Evolutionary conservation across 1,140 invertebrate species (phyloP), one percentile per base, ranked within the genome.

Genomic region (Hycleus phaleratus): DNA sequence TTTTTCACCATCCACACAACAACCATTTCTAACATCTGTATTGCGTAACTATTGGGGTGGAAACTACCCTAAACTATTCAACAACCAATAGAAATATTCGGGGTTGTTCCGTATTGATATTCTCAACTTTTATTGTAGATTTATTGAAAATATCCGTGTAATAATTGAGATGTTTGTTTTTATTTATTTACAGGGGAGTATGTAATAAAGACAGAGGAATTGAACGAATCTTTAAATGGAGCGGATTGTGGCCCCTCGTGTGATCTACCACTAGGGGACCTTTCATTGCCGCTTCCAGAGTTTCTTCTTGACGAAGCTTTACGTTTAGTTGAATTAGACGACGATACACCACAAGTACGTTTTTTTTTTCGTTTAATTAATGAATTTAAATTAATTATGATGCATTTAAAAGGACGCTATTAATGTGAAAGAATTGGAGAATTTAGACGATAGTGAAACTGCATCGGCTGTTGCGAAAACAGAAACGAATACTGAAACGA

Each of bases 301-400:
- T 84, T 85, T 69, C 81, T 85, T 62, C 79, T 88, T 40, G 85
- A 87, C 65, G 85, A 87, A 68, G 85, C 85, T 38, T 77, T 88
- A 6, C 82, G 85, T 67, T 79, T 87, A 18, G 83, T 86, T 42
- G 84, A 84, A 50, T 79, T 88, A 68, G 82, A 86, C 70, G 84
- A 86, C 72, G 79, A 77, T 64, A 71, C 75, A 46, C 69, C 77
- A 60, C 75, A 79, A 73, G 78, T 80, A 61, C 56, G 43, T 60
- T 7, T 38, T 42, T 42, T 42, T 40, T 39, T 39, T 56, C 11
- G 1, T 39, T 4, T 25, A 26, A 53, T 3, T 45, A 45, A 38
- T 46, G 43, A 53, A 42, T 45, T 24, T 25, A 24, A 48, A 57
- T 47, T 38, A 9, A 57, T 26, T n/a, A 2, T 66, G 61, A 61